These are phyloP conservation scores for Chironomus tepperi DNA, from an alignment of 1,140 invertebrate genomes.

Conservation along the genomic window DNA sequence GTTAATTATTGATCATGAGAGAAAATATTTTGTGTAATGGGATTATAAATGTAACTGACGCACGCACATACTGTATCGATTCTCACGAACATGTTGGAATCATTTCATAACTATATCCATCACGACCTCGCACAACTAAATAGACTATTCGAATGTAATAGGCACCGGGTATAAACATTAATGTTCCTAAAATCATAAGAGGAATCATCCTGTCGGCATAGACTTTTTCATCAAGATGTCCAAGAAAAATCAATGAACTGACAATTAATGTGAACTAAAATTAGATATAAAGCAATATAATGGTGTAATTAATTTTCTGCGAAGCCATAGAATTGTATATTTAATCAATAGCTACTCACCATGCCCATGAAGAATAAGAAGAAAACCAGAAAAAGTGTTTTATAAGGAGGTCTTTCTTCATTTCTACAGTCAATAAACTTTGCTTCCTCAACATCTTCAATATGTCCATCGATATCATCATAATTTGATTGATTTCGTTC, in stretches of 20 bases:
- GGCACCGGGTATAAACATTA: neutral
- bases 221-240: neutral
- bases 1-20: too few species aligned
- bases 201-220: neutral
- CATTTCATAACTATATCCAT: neutral
- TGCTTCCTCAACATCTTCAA: neutral
- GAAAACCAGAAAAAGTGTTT: neutral
- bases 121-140: neutral
- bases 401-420: neutral
- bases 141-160: constrained; percentile 11
- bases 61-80: neutral
- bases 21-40: too few species aligned
- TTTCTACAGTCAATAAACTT: neutral
- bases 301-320: neutral
- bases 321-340: neutral
- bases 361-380: constrained; percentile 7
- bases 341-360: neutral
- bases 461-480: neutral
- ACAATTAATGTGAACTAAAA: constrained; percentile 3
- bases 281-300: neutral
- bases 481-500: neutral
- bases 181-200: neutral
- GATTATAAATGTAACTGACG: too few species aligned
- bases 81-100: neutral
- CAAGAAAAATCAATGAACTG: neutral